A percentile compares a stretch with the other conserved stretches of the same genome.
Evolutionary conservation across 1,140 invertebrate species (phyloP).

Genomic region (Atta texana): DNA sequence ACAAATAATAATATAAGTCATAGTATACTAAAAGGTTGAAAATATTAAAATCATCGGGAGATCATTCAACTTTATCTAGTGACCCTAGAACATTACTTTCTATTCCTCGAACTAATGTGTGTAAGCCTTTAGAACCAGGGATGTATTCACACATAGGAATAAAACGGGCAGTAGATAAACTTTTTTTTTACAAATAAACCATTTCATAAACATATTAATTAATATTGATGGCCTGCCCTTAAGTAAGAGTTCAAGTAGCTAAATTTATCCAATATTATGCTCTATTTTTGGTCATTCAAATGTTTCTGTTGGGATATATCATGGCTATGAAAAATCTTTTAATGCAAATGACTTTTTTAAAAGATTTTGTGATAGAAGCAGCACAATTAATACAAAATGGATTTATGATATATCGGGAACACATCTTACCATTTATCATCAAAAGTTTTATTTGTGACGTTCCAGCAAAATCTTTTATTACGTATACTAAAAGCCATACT

Average conservation of each 20-base stretch:
- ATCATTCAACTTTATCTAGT: conserved; percentile 2
- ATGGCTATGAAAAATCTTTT: not conserved
- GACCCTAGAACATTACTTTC: conserved; percentile 12
- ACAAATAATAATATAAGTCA: conserved; percentile 4
- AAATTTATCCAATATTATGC: not conserved
- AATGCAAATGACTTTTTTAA: conserved; percentile 13
- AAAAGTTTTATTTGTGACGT: not conserved
- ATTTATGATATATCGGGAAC: not conserved
- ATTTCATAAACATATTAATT: not conserved
- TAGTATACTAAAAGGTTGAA: not conserved
- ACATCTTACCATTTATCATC: not conserved
- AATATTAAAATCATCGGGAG: too few species aligned
- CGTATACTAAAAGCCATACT: not conserved
- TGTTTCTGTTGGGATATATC: conserved; percentile 4
- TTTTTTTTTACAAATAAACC: not conserved
- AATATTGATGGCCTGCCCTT: not conserved
- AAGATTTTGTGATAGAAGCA: conserved; percentile 4
- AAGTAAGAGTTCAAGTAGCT: not conserved
- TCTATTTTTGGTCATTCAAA: not conserved
- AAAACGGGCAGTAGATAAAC: conserved; percentile 5
- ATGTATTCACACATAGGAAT: conserved; percentile 4
- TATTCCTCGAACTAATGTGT: not conserved
- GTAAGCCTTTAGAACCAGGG: not conserved
- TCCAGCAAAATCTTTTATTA: not conserved
- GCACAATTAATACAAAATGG: not conserved